Percentiles rank a stretch among this genome's conserved stretches.
Evolutionary conservation across 2,888 invertebrate species (phyloP).

Genomic region (Mamestra brassicae): DNA sequence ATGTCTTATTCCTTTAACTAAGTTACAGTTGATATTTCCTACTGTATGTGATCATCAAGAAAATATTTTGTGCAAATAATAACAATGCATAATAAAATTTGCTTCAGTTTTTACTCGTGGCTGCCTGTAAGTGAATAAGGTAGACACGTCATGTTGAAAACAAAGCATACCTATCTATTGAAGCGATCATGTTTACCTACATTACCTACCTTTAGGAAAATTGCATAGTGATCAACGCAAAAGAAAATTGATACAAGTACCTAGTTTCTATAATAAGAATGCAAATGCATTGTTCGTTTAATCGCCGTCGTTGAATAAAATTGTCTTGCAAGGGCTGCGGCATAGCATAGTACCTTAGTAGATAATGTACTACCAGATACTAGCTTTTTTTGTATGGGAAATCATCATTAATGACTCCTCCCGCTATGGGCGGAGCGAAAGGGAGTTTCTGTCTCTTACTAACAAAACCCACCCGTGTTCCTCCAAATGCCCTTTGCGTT

Average conservation of each 20-base stretch:
- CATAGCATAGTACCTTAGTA: slow-evolving; percentile 11
- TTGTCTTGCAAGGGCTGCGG: slow-evolving; percentile 36
- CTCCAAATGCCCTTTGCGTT: background rate
- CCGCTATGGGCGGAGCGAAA: background rate
- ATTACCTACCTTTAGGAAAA: slow-evolving; percentile 24
- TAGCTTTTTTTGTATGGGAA: background rate
- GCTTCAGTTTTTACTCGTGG: slow-evolving; percentile 10
- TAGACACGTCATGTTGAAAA: slow-evolving; percentile 13
- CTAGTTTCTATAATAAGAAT: slow-evolving; percentile 41
- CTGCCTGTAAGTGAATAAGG: background rate
- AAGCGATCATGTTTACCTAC: slow-evolving; percentile 7
- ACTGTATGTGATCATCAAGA: background rate
- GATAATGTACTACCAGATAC: slow-evolving; percentile 18
- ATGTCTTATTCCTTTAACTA: background rate
- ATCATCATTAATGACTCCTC: background rate
- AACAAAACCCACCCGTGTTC: background rate
- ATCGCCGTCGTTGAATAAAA: slow-evolving; percentile 37
- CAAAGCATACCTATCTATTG: slow-evolving; percentile 8
- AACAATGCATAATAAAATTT: slow-evolving; percentile 22
- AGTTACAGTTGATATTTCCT: background rate
- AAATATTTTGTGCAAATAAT: slow-evolving; percentile 7
- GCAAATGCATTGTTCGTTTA: slow-evolving; percentile 46
- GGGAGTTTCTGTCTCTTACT: background rate
- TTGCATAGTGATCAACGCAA: slow-evolving; percentile 18
- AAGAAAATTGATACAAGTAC: slow-evolving; percentile 36